Conservation (phyloP, 2,113 vertebrate genomes). For the Euleptes europaea region DNA sequence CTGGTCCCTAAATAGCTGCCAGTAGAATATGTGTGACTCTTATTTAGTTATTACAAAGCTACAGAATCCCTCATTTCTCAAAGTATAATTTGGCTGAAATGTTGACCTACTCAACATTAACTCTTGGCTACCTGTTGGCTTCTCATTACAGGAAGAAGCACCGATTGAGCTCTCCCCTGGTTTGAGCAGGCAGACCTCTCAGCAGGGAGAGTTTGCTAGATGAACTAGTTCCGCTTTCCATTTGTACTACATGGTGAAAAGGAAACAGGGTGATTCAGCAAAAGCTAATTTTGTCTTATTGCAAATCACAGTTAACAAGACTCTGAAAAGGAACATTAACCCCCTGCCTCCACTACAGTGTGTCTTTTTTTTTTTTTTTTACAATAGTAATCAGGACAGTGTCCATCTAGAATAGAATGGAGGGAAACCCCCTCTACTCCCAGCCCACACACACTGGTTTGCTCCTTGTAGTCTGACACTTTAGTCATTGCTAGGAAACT, state of each 20-base stretch:
- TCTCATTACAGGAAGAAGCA: neutral
- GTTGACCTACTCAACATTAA: neutral
- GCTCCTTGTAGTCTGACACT: neutral
- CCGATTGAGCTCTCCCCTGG: neutral
- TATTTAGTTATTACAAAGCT: neutral
- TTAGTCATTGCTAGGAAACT: neutral
- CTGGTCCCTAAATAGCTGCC: neutral
- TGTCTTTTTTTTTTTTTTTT: neutral
- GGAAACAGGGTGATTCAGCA: neutral
- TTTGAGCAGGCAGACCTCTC: neutral
- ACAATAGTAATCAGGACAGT: neutral
- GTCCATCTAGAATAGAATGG: too few species aligned
- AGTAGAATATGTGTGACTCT: neutral
- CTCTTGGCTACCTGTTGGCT: neutral
- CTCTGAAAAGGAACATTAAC: neutral
- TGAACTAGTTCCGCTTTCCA: neutral
- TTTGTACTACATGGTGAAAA: slow-evolving; percentile 1
- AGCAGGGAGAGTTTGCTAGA: neutral
- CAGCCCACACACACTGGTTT: neutral
- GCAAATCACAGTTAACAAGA: neutral
- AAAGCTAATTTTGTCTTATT: neutral
- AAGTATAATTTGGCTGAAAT: neutral
- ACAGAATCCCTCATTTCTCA: neutral
- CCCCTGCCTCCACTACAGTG: neutral
- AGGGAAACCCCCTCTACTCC: neutral